Evolutionary conservation across 2,888 invertebrate species (phyloP).

Genomic region (Agrochola lota): DNA sequence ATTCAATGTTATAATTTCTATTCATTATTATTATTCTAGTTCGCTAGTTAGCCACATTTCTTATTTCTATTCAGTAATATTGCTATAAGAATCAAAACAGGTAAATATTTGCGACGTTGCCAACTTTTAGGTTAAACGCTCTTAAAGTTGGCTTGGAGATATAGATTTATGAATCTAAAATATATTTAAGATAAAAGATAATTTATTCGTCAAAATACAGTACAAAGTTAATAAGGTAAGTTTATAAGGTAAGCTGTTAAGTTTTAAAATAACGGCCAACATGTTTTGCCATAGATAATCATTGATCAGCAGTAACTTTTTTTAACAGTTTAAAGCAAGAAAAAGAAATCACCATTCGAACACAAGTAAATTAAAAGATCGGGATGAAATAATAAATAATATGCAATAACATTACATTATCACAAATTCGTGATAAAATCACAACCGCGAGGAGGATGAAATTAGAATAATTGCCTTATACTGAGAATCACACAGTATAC

Average conservation of each 20-base stretch:
- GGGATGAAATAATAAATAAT: not conserved
- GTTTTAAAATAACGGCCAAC: not conserved
- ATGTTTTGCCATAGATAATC: not conserved
- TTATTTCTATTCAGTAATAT: no score
- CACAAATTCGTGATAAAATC: not conserved
- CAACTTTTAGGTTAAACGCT: not conserved
- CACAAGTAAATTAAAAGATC: not conserved
- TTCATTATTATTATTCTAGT: no score
- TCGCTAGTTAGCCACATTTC: no score
- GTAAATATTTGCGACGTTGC: no score
- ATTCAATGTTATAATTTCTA: no score
- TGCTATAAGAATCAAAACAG: no score
- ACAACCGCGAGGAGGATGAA: not conserved
- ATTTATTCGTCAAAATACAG: not conserved
- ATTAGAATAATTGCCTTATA: not conserved
- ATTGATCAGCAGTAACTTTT: no score
- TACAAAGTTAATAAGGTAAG: no score
- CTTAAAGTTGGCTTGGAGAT: not conserved
- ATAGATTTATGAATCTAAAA: not conserved
- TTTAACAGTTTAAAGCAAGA: no score
- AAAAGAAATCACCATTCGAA: not conserved
- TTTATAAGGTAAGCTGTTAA: not conserved
- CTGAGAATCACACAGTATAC: not conserved
- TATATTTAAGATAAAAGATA: not conserved
- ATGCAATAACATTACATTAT: not conserved